These are phyloP conservation scores for Diachrysia chrysitis DNA, from an alignment of 2,888 invertebrate species.

Conservation along the genomic window DNA sequence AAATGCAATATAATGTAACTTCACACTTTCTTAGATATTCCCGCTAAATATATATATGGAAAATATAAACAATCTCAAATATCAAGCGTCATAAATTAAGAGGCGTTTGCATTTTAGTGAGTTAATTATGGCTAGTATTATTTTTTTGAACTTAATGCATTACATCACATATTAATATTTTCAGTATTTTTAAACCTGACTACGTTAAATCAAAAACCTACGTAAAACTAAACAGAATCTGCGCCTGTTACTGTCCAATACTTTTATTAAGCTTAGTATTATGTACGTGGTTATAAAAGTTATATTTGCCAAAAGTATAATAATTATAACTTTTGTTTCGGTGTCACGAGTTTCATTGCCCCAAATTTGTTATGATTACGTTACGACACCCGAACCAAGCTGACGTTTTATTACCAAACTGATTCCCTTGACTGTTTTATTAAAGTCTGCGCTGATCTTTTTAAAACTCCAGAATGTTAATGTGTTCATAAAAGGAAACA, in stretches of 20 bases:
- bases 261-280: conserved; percentile 6
- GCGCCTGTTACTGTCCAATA: background rate
- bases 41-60: too few relatives aligned
- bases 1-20: conserved; percentile 11
- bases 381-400: conserved; percentile 68
- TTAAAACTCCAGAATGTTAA: conserved; percentile 24
- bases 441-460: conserved; percentile 54
- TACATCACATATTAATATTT: too few relatives aligned
- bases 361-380: conserved; percentile 76
- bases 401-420: conserved; percentile 63
- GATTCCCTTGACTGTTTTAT: conserved; percentile 62
- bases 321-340: conserved; percentile 65
- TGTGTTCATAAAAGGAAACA: conserved; percentile 22
- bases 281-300: conserved; percentile 36
- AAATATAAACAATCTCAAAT: too few relatives aligned
- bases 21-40: background rate
- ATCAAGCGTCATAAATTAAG: too few relatives aligned
- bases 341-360: conserved; percentile 68
- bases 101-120: too few relatives aligned
- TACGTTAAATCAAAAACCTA: too few relatives aligned
- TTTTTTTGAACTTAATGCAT: too few relatives aligned
- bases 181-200: too few relatives aligned
- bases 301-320: conserved; percentile 16
- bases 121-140: too few relatives aligned
- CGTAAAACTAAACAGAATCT: background rate